phyloP scores from a whole-genome alignment of 2,888 invertebrate species.

The Ernsta delagoae region DNA sequence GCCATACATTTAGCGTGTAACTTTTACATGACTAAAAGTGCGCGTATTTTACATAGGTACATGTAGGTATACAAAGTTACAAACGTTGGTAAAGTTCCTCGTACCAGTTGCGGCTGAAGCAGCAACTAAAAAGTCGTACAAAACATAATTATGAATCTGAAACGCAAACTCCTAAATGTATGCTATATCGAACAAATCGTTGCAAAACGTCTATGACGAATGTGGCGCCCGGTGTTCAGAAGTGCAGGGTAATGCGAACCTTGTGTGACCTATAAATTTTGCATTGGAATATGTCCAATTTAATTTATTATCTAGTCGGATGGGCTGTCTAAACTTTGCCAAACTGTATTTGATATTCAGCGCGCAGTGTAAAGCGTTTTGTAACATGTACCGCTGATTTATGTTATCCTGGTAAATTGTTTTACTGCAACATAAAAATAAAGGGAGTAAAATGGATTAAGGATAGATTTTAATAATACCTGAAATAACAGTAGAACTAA shows the following conservation, averaged over 20 bases:
- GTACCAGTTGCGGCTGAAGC: background rate
- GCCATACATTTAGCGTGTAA: too few species aligned
- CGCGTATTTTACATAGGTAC: too few species aligned
- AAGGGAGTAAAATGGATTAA: background rate
- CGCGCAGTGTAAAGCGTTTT: slow-evolving; percentile 16
- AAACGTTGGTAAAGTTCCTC: background rate
- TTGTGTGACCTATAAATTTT: slow-evolving; percentile 39
- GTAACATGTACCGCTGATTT: slow-evolving; percentile 8
- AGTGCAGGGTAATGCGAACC: slow-evolving; percentile 32
- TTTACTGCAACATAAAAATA: background rate
- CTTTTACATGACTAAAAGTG: too few species aligned
- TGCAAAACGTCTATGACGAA: slow-evolving; percentile 29
- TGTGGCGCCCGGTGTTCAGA: slow-evolving; percentile 33
- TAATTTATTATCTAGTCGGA: slow-evolving; percentile 42
- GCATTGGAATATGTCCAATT: slow-evolving; percentile 43
- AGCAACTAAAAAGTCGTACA: background rate
- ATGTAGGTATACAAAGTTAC: too few species aligned
- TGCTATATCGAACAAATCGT: slow-evolving; percentile 13
- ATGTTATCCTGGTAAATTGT: background rate
- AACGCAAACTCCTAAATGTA: slow-evolving; percentile 8
- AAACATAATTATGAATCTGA: slow-evolving; percentile 1
- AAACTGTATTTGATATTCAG: slow-evolving; percentile 24
- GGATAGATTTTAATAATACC: too few species aligned
- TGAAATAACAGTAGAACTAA: too few species aligned
- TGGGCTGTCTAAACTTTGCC: slow-evolving; percentile 33